Evolutionary conservation across 2,113 vertebrate species (phyloP).

Genomic region (Bungarus multicinctus): DNA sequence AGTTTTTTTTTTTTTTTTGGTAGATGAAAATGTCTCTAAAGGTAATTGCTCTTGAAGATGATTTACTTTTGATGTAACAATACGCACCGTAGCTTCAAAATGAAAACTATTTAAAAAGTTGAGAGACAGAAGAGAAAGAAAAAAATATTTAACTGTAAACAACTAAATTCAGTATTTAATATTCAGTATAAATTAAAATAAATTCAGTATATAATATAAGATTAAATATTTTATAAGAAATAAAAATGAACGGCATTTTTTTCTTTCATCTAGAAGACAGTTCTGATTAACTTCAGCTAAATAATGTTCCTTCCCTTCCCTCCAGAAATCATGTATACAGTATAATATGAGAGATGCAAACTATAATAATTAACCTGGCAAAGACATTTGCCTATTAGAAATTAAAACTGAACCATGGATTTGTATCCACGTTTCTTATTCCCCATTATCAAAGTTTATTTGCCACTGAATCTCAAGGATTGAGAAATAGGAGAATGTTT

Average conservation of each 20-base stretch:
- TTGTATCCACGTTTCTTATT: background rate
- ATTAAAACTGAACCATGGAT: background rate
- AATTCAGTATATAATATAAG: slow-evolving; percentile 59
- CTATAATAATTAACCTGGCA: background rate
- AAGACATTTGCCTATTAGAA: background rate
- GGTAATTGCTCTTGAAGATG: slow-evolving; percentile 55
- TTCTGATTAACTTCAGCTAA: background rate
- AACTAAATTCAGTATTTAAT: slow-evolving; percentile 61
- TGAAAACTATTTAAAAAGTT: slow-evolving; percentile 59
- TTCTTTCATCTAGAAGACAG: slow-evolving; percentile 28
- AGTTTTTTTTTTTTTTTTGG: slow-evolving; percentile 57
- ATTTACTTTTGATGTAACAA: slow-evolving; percentile 60
- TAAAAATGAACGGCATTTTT: slow-evolving; percentile 32
- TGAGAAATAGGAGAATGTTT: background rate
- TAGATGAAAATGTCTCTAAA: slow-evolving; percentile 58
- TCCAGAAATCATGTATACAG: background rate
- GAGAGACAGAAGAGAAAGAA: slow-evolving; percentile 56
- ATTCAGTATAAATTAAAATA: too few species aligned
- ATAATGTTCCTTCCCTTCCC: background rate
- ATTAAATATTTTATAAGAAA: slow-evolving; percentile 59
- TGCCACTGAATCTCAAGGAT: background rate
- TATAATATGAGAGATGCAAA: background rate
- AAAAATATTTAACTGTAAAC: slow-evolving; percentile 52
- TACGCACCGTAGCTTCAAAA: slow-evolving; percentile 59
- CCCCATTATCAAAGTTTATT: background rate